phyloP scores from a whole-genome alignment of 1,140 invertebrate species.

The Armadillidium nasatum region DNA sequence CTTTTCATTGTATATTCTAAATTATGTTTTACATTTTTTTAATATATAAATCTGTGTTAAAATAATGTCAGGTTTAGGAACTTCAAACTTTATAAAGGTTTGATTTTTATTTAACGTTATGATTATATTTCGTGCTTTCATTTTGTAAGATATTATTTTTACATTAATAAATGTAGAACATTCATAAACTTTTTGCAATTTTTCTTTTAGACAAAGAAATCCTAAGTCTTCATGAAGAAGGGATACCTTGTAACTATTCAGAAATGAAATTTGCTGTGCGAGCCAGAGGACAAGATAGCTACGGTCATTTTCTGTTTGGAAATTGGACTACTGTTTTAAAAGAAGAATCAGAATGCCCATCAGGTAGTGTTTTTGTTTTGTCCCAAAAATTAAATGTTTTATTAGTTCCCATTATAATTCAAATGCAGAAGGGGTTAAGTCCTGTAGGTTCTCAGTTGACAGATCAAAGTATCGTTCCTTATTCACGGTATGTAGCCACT shows the following conservation, averaged over 20 bases:
- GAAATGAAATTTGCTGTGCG: not conserved
- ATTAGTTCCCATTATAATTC: not conserved
- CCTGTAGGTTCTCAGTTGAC: too few relatives aligned
- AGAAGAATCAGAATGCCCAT: not conserved
- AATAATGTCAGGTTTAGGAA: too few relatives aligned
- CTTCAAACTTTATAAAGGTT: too few relatives aligned
- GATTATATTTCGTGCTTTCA: too few relatives aligned
- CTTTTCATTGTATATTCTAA: too few relatives aligned
- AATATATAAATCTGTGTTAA: too few relatives aligned
- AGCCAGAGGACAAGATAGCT: not conserved
- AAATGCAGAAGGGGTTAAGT: not conserved
- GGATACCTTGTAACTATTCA: not conserved
- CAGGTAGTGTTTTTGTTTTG: not conserved
- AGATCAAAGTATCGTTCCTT: too few relatives aligned
- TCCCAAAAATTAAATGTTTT: not conserved
- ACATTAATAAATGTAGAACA: too few relatives aligned
- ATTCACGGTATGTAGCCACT: too few relatives aligned
- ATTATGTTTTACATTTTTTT: too few relatives aligned
- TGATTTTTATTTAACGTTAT: too few relatives aligned
- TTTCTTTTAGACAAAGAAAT: not conserved
- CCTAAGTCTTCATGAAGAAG: not conserved
- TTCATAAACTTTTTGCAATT: not conserved
- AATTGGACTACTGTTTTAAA: not conserved
- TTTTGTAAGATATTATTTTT: too few relatives aligned
- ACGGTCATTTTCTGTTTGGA: not conserved